A percentile compares a stretch with the other conserved stretches of the same genome.
These are phyloP conservation scores for Mormyrops attenuatus DNA, from an alignment of 2,797 vertebrate species.

Conservation along the genomic window DNA sequence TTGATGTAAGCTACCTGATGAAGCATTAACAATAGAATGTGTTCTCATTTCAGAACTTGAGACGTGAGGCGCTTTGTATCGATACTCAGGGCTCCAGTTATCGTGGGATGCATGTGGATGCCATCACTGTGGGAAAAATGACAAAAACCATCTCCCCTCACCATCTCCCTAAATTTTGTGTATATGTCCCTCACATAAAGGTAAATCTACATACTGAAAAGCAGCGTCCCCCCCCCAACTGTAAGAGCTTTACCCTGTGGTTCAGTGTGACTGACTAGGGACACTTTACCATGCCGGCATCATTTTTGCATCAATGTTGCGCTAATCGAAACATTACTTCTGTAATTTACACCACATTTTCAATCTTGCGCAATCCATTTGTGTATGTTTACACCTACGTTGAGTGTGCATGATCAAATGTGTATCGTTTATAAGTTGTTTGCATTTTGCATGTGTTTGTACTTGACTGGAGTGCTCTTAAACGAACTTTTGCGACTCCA, in stretches of 20 bases:
- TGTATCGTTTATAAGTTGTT: neutral
- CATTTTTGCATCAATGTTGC: too few species aligned
- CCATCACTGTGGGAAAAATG: neutral
- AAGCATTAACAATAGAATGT: neutral
- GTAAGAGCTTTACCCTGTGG: neutral
- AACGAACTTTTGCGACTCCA: neutral
- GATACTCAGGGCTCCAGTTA: neutral
- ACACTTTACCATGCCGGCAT: neutral
- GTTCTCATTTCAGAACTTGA: neutral
- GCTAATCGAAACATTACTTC: neutral
- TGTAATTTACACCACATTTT: neutral
- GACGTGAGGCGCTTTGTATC: neutral
- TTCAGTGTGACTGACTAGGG: neutral
- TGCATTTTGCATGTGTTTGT: neutral
- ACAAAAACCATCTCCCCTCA: neutral
- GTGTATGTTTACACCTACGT: neutral
- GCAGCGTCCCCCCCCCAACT: neutral
- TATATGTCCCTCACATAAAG: neutral
- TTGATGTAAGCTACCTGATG: neutral
- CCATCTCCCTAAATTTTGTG: neutral
- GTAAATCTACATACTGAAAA: neutral
- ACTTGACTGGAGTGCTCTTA: neutral
- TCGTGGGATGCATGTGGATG: neutral
- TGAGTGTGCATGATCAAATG: neutral
- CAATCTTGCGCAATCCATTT: neutral